Evolutionary conservation across 2,797 vertebrate genomes (phyloP), one percentile per base, ranked within the genome.

Genomic region (Pangasius mekongensis): DNA sequence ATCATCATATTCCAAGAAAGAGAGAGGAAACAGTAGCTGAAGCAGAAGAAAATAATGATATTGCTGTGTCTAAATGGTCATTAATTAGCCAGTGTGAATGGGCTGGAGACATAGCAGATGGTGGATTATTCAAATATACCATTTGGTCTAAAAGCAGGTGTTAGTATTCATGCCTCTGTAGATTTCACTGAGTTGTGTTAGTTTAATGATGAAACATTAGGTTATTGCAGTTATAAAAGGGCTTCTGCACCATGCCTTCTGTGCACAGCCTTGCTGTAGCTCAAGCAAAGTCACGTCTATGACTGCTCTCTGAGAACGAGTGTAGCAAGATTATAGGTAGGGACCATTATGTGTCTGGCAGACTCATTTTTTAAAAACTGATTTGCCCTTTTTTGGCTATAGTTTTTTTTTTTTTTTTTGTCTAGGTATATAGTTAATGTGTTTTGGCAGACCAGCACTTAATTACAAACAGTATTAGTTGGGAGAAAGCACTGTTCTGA

Each of bases 171-270:
- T 89, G 88, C 86, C 82, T 88, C 56, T 88, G 89, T 85, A 86
- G 87, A 90, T 83, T 85, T 87, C 84, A 87, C 76, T 49, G 43
- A 87, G 89, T 88, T 83, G 82, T 91, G 86, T 90, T 89, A 84
- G 87, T 85, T 88, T 89, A 89, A 91, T 81, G 87, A 90, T 90
- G 83, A 91, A 84, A 78, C 89, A 91, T 91, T 90, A 89, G 24
- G 36, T 66, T 47, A 64, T 91, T 87, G 89, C 86, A 76, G 81
- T 91, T 90, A 90, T 83, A 47, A 89, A 90, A 88, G 84, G 88
- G 85, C 84, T 84, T 81, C 52, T 84, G 82, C 82, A 84, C 80
- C 10, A 69, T 24, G 52, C 54, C 13, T 43, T 27, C 20, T 39
- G 9, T 20, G 49, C 86, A 71, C 73, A 62, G 73, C 33, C 33